These are phyloP conservation scores for Agapornis roseicollis DNA, from an alignment of 2,113 vertebrate species.

Conservation along the genomic window DNA sequence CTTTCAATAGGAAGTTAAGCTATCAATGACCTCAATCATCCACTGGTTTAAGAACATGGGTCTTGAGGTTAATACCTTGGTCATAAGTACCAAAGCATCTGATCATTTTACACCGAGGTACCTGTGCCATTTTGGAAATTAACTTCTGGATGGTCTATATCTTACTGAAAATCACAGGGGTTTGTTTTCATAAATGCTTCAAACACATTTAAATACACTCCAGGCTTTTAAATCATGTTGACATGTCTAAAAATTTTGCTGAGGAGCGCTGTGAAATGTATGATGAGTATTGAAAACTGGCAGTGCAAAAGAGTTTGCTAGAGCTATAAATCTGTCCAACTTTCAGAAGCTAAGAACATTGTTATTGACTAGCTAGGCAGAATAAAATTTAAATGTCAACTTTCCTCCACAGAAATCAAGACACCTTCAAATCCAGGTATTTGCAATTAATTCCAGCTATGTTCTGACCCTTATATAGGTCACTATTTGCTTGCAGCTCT, in stretches of 20 bases:
- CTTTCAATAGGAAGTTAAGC: not conserved
- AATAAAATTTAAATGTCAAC: slow-evolving; percentile 14
- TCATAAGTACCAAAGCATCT: not conserved
- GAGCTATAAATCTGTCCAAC: slow-evolving; percentile 3
- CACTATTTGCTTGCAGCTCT: not conserved
- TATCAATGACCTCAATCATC: not conserved
- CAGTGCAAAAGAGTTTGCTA: not conserved
- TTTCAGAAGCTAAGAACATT: slow-evolving; percentile 23
- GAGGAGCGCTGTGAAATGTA: not conserved
- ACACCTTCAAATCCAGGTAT: slow-evolving; percentile 1
- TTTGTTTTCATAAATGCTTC: slow-evolving; percentile 11
- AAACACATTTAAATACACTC: not conserved
- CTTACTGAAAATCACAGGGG: not conserved
- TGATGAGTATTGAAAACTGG: not conserved
- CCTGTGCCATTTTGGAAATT: not conserved
- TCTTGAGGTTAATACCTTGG: not conserved
- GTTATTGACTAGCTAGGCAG: slow-evolving; percentile 4
- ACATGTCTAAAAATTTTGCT: not conserved
- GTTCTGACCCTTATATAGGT: not conserved
- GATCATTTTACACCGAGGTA: not conserved
- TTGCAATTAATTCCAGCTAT: not conserved
- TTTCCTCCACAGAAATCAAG: not conserved
- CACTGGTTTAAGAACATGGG: not conserved
- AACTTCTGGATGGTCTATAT: not conserved
- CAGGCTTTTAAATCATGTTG: not conserved